Evolutionary conservation across 2,888 invertebrate genomes (phyloP).

Genomic region (Ptychoptera albimana): DNA sequence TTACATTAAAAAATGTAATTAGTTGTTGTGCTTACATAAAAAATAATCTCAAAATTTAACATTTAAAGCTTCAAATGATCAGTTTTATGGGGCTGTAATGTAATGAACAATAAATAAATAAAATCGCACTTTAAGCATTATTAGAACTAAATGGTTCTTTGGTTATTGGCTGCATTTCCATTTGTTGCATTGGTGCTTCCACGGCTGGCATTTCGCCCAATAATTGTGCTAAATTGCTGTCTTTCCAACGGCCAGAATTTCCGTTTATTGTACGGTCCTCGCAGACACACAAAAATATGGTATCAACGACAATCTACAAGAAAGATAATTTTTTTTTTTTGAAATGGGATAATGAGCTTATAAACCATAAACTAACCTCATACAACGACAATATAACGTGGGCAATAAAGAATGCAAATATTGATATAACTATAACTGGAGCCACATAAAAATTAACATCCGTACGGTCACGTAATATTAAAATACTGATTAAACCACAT

Average conservation of each 20-base stretch:
- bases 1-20: no score
- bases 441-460: constrained; percentile 70
- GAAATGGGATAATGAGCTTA: not conserved
- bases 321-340: no score
- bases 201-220: constrained; percentile 28
- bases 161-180: constrained; percentile 30
- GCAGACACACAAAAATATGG: constrained; percentile 84
- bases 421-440: constrained; percentile 67
- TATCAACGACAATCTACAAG: constrained; percentile 82
- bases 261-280: constrained; percentile 79
- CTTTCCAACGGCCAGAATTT: constrained; percentile 47
- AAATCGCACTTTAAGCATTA: not conserved
- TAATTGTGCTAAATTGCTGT: constrained; percentile 39
- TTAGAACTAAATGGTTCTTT: constrained; percentile 25
- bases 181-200: constrained; percentile 28
- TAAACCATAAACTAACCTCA: constrained; percentile 46
- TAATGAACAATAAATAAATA: not conserved
- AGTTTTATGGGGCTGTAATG: not conserved
- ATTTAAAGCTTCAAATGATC: not conserved
- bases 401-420: constrained; percentile 83
- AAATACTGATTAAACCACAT: constrained; percentile 61
- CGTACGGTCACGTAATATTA: constrained; percentile 55
- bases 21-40: not conserved
- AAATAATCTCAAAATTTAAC: not conserved
- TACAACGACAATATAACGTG: constrained; percentile 87